These are phyloP conservation scores for Achatina immaculata DNA, from an alignment of 1,140 invertebrate genomes.

Conservation along the genomic window DNA sequence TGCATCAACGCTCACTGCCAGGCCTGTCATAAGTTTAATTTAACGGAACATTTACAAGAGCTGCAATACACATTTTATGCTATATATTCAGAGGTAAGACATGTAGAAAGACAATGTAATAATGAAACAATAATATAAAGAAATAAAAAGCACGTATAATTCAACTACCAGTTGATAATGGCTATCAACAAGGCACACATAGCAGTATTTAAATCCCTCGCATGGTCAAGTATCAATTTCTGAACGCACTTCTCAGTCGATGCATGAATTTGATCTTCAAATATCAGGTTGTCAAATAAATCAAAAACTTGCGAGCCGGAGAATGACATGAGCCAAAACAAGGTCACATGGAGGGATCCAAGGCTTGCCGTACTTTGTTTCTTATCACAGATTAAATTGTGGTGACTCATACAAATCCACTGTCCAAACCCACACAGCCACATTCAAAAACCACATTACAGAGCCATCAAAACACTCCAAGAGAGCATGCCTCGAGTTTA, in stretches of 20 bases:
- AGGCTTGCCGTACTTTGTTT: not conserved
- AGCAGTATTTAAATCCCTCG: not conserved
- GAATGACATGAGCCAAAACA: not conserved
- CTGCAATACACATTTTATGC: not conserved
- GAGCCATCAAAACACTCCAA: not conserved
- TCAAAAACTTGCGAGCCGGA: not conserved
- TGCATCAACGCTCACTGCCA: too few relatives aligned
- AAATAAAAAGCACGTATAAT: not conserved
- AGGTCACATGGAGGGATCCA: not conserved
- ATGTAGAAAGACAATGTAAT: constrained; percentile 9
- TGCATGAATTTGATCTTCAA: not conserved
- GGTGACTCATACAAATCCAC: not conserved
- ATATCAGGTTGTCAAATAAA: not conserved
- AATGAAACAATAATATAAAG: not conserved
- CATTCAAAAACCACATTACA: not conserved
- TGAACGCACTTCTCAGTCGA: not conserved
- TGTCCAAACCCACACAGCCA: not conserved
- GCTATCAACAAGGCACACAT: constrained; percentile 11
- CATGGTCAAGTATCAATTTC: not conserved
- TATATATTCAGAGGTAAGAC: constrained; percentile 5
- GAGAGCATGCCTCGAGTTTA: too few relatives aligned
- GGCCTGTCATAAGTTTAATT: too few relatives aligned
- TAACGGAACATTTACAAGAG: too few relatives aligned
- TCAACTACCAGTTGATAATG: not conserved
- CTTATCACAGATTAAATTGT: constrained; percentile 14